These are phyloP conservation scores for Tachysurus vachellii DNA, from an alignment of 2,113 vertebrate species.

Conservation along the genomic window DNA sequence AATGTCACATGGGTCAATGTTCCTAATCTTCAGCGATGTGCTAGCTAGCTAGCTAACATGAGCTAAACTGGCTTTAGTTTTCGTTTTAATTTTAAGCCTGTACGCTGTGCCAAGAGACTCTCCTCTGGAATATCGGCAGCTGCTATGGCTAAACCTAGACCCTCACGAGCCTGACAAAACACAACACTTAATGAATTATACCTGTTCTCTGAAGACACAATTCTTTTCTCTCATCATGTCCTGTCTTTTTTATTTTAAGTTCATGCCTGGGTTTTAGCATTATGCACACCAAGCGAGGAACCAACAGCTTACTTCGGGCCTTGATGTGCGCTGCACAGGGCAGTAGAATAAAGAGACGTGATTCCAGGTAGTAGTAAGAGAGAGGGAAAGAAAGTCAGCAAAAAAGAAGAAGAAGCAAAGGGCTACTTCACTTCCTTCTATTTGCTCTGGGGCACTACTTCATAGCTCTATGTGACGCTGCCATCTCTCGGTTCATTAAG, in stretches of 20 bases:
- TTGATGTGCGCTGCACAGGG: slow-evolving; percentile 58
- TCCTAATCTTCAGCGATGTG: background rate
- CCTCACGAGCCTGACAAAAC: slow-evolving; percentile 28
- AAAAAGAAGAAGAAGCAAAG: slow-evolving; percentile 23
- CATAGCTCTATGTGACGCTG: slow-evolving; percentile 50
- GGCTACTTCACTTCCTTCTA: background rate
- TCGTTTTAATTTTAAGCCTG: background rate
- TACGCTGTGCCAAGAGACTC: too few relatives aligned
- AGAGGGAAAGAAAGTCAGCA: slow-evolving; percentile 47
- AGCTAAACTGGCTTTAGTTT: background rate
- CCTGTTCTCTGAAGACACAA: background rate
- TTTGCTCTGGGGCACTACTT: slow-evolving; percentile 21
- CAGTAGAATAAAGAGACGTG: slow-evolving; percentile 70
- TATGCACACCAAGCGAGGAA: slow-evolving; percentile 60
- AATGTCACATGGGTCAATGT: background rate
- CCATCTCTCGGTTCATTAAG: slow-evolving; percentile 66
- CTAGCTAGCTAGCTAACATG: background rate
- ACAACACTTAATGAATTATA: slow-evolving; percentile 41
- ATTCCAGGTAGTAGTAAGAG: slow-evolving; percentile 50
- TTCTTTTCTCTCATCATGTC: slow-evolving; percentile 23
- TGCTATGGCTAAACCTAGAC: slow-evolving; percentile 40
- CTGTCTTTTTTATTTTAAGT: slow-evolving; percentile 45
- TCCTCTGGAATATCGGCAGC: slow-evolving; percentile 19
- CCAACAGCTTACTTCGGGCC: slow-evolving; percentile 56
- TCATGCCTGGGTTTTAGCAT: slow-evolving; percentile 55